Conservation (phyloP, 2,888 invertebrate species). For the Acanthosepion lycidas region DNA sequence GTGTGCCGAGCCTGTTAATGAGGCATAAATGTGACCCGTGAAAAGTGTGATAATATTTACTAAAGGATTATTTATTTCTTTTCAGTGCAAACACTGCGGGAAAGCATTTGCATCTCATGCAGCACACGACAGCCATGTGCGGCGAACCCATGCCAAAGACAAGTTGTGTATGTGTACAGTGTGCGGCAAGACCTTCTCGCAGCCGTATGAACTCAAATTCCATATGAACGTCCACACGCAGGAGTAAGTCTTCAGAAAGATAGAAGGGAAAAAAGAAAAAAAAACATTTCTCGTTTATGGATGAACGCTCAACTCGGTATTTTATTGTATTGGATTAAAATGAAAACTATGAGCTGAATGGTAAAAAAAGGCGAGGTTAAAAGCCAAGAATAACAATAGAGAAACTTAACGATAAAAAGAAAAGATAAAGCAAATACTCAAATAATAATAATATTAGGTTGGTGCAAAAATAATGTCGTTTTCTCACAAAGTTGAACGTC, state of each 20-base stretch:
- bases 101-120: constrained; percentile 78
- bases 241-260: neutral
- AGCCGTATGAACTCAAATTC: constrained; percentile 71
- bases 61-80: constrained; percentile 47
- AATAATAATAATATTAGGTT: neutral
- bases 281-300: neutral
- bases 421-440: neutral
- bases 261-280: neutral
- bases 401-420: neutral
- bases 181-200: constrained; percentile 69
- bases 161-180: constrained; percentile 65
- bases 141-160: constrained; percentile 75
- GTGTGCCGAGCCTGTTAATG: no score
- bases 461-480: no score
- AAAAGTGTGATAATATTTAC: neutral
- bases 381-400: neutral
- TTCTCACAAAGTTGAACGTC: no score
- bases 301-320: neutral
- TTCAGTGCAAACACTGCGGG: constrained; percentile 77
- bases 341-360: neutral
- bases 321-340: neutral
- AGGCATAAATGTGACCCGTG: no score
- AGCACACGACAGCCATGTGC: constrained; percentile 78
- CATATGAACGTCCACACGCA: constrained; percentile 63
- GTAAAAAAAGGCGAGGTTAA: neutral